These are phyloP conservation scores for Mastomys coucha DNA, from an alignment of 2,113 vertebrate species.

Conservation along the genomic window DNA sequence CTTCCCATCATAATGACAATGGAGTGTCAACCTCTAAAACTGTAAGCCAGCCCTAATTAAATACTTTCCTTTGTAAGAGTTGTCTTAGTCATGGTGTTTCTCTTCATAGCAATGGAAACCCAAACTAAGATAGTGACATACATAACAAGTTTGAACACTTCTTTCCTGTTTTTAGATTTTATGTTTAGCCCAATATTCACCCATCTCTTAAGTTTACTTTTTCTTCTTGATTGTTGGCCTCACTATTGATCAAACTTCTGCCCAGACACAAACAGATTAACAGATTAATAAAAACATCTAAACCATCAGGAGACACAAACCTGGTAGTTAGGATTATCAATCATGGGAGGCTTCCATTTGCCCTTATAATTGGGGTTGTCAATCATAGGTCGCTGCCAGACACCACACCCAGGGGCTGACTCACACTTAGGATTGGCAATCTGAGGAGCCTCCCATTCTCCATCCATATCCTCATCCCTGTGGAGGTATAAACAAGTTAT, in stretches of 20 bases:
- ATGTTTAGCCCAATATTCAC: not conserved
- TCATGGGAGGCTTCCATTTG: constrained; percentile 99
- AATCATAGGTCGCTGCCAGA: constrained; percentile 95
- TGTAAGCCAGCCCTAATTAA: not conserved
- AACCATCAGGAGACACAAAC: constrained; percentile 83
- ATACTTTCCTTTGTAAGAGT: not conserved
- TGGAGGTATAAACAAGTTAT: constrained; percentile 21
- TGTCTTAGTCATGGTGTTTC: not conserved
- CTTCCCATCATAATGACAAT: not conserved
- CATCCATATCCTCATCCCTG: constrained; percentile 99
- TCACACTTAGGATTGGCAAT: constrained; percentile 96
- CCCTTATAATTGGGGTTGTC: constrained; percentile 98
- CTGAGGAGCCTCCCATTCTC: constrained; percentile 99
- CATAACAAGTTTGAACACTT: constrained; percentile 1
- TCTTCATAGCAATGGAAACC: not conserved
- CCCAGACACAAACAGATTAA: constrained; percentile 39
- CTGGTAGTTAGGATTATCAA: constrained; percentile 99
- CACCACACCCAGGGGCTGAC: constrained; percentile 94
- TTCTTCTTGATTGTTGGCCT: not conserved
- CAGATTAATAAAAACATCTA: not conserved
- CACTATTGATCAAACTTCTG: constrained; percentile 1
- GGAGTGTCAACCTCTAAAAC: not conserved
- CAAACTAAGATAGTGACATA: not conserved
- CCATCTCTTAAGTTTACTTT: not conserved
- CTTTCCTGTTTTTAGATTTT: constrained; percentile 2